Percentiles rank a stretch among this genome's conserved stretches.
Evolutionary conservation across 2,888 invertebrate species (phyloP).

Genomic region (Hylaea fasciaria): DNA sequence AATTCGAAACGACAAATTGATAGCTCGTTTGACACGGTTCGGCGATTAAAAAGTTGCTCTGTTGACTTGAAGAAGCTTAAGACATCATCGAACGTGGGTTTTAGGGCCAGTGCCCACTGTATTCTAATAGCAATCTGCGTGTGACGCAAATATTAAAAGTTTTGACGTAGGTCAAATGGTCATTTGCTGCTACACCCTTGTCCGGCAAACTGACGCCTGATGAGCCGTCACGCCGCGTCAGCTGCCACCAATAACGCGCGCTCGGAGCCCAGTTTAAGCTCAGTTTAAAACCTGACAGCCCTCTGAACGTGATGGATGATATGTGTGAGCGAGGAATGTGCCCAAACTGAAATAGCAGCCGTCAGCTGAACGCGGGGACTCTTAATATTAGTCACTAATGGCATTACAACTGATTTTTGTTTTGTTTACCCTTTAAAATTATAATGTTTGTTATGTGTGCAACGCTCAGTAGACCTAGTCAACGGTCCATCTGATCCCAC

Average conservation of each 20-base stretch:
- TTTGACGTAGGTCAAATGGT: conserved; percentile 56
- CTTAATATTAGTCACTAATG: conserved; percentile 67
- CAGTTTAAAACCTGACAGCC: conserved; percentile 76
- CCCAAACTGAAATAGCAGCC: conserved; percentile 69
- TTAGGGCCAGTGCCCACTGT: background rate
- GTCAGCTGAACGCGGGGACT: conserved; percentile 48
- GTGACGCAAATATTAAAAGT: conserved; percentile 16
- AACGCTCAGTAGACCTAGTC: conserved; percentile 1
- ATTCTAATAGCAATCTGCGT: background rate
- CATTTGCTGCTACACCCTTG: conserved; percentile 52
- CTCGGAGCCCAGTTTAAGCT: conserved; percentile 68
- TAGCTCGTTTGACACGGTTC: conserved; percentile 22
- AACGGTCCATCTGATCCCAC: conserved; percentile 11
- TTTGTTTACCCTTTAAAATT: conserved; percentile 52
- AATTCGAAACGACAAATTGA: conserved; percentile 28
- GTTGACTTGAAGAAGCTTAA: background rate
- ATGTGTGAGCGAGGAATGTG: conserved; percentile 62
- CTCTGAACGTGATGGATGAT: conserved; percentile 73
- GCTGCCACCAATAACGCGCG: conserved; percentile 70
- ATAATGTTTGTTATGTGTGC: conserved; percentile 55
- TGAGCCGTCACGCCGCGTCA: conserved; percentile 71
- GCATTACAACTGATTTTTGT: conserved; percentile 58
- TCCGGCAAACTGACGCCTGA: conserved; percentile 55
- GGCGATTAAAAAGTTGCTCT: conserved; percentile 11
- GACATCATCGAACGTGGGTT: conserved; percentile 5